Evolutionary conservation across 2,113 vertebrate species (phyloP).

Genomic region (Platanista minor): DNA sequence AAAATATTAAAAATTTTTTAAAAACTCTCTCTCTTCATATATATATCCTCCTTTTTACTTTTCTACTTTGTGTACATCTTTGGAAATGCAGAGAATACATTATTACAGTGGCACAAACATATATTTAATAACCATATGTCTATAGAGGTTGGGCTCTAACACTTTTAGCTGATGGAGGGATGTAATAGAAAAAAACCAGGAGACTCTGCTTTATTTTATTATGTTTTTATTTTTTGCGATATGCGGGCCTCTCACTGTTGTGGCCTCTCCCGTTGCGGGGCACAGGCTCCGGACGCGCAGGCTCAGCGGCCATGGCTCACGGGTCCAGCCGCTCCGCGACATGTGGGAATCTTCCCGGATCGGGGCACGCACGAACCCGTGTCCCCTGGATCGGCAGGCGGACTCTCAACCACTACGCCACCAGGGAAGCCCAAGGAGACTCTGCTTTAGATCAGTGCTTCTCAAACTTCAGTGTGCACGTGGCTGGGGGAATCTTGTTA

Average conservation of each 20-base stretch:
- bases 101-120: background rate
- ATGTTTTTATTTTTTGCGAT: no score
- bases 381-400: no score
- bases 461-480: background rate
- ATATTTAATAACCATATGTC: background rate
- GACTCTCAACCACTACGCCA: no score
- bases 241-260: no score
- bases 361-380: no score
- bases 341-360: no score
- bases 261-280: no score
- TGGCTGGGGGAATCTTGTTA: background rate
- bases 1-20: background rate
- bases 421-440: no score
- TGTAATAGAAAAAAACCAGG: background rate
- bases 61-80: background rate
- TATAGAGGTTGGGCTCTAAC: background rate
- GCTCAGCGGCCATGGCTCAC: no score
- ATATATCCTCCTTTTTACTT: background rate
- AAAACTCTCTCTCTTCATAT: background rate
- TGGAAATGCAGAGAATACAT: background rate
- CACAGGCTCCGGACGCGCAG: no score
- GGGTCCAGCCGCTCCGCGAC: no score
- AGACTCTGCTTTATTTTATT: background rate
- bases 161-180: background rate
- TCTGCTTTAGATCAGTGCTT: background rate